phyloP scores from a whole-genome alignment of 1,140 invertebrate species.

The Vanessa tameamea region DNA sequence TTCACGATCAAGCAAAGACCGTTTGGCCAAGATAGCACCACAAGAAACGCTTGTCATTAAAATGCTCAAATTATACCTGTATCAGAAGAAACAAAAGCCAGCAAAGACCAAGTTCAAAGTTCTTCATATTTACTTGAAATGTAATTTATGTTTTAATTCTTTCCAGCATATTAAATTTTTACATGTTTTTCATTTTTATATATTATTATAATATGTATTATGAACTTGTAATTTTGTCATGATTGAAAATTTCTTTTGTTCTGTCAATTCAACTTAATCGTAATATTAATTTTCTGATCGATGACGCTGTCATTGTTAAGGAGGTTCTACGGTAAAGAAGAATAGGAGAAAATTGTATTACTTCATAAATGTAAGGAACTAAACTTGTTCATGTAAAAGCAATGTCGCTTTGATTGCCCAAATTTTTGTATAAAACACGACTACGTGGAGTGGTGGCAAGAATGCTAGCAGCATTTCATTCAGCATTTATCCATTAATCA shows the following conservation, averaged over 20 bases:
- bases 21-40: no score
- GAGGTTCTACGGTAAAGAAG: neutral
- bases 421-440: no score
- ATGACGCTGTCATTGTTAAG: constrained; percentile 4
- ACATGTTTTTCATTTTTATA: constrained; percentile 40
- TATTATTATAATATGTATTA: constrained; percentile 37
- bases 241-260: constrained; percentile 58
- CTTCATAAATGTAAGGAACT: no score
- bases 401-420: no score
- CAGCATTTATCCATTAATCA: no score
- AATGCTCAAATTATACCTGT: constrained; percentile 46
- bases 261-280: constrained; percentile 37
- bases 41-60: neutral
- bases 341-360: neutral
- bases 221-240: constrained; percentile 56
- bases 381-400: no score
- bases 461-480: no score
- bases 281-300: constrained; percentile 8
- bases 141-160: constrained; percentile 22
- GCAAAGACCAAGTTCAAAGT: constrained; percentile 47
- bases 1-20: no score
- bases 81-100: constrained; percentile 57
- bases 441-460: no score
- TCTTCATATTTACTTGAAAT: constrained; percentile 56
- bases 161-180: constrained; percentile 18